These are phyloP conservation scores for Porites rus DNA, from an alignment of 92 coral and sea anemone genomes.

Conservation along the genomic window DNA sequence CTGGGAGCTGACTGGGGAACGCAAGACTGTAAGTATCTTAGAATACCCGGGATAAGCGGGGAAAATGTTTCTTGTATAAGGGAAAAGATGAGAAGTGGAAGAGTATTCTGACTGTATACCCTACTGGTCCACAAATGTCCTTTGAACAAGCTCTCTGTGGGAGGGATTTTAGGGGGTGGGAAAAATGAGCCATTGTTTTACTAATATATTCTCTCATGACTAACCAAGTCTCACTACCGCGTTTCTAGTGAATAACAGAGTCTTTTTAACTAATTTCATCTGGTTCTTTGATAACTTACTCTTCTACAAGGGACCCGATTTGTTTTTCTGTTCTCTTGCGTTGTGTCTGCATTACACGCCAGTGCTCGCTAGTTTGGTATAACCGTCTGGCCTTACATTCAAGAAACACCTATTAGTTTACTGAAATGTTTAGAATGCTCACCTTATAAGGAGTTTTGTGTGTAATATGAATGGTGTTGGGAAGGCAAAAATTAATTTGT, in stretches of 20 bases:
- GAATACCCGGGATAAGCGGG: background rate
- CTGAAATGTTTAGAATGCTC: background rate
- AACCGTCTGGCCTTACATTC: too few relatives aligned
- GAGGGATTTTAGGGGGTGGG: too few relatives aligned
- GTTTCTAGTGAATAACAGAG: too few relatives aligned
- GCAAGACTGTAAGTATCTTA: conserved; percentile 51
- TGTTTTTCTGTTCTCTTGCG: background rate
- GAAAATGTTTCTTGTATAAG: too few relatives aligned
- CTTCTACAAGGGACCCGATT: conserved; percentile 29
- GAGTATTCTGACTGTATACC: background rate
- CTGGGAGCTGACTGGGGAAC: conserved; percentile 89
- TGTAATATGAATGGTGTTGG: background rate
- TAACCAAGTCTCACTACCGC: background rate
- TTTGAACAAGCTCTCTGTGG: background rate
- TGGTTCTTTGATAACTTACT: background rate
- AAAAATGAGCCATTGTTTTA: background rate
- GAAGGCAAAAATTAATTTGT: background rate
- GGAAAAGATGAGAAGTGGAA: too few relatives aligned
- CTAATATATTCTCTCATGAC: background rate
- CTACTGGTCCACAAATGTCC: background rate
- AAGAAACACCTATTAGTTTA: background rate
- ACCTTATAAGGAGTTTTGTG: background rate
- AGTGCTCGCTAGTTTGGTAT: background rate
- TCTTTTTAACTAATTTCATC: too few relatives aligned
- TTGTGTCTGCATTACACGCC: conserved; percentile 11